A percentile compares a stretch with the other conserved stretches of the same genome.
Evolutionary conservation across 2,113 vertebrate species (phyloP).

Genomic region (Oreochromis tanganicae): DNA sequence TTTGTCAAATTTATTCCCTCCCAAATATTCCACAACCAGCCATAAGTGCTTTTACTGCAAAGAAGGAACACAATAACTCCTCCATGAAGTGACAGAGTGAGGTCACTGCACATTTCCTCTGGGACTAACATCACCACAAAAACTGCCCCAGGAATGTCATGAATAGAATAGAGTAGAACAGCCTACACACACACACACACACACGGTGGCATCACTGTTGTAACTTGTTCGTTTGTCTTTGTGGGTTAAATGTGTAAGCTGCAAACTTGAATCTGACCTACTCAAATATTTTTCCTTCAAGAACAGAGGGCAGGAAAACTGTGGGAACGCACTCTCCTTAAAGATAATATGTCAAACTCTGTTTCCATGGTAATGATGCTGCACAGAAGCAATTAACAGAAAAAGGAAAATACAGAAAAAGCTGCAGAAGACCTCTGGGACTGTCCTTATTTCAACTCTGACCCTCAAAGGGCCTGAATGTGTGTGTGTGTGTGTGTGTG

Average conservation of each 20-base stretch:
- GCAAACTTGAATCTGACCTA: background rate
- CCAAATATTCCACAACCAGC: background rate
- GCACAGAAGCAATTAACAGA: no score
- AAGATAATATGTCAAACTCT: background rate
- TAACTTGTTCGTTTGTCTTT: background rate
- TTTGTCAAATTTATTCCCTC: background rate
- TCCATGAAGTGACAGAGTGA: background rate
- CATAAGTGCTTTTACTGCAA: background rate
- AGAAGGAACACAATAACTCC: background rate
- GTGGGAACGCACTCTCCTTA: background rate
- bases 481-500: no score
- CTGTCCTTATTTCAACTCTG: no score
- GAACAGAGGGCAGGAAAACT: background rate
- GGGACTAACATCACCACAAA: fast-evolving
- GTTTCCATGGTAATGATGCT: background rate
- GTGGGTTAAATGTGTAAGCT: background rate
- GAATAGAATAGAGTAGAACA: background rate
- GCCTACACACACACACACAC: background rate
- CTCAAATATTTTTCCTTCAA: fast-evolving
- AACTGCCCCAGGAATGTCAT: background rate
- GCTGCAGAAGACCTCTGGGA: no score
- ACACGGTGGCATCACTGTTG: no score
- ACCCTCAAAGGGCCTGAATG: no score
- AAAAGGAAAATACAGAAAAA: no score
- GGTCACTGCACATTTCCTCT: background rate